phyloP scores from a whole-genome alignment of 2,888 invertebrate genomes.

The Plagodis dolabraria region DNA sequence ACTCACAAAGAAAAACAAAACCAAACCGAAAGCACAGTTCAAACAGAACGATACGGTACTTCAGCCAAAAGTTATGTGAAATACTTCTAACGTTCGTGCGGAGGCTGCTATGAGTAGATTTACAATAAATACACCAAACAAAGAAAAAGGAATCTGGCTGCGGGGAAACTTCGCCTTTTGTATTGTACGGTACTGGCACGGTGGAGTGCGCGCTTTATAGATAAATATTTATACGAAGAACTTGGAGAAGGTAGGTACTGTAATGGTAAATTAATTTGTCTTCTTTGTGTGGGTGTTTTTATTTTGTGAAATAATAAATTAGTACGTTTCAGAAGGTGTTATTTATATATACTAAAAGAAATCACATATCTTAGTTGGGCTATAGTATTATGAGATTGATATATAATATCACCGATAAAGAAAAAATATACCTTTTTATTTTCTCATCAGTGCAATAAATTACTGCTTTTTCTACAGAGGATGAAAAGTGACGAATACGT shows the following conservation, averaged over 20 bases:
- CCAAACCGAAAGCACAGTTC: conserved; percentile 33
- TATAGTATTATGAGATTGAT: too few species aligned
- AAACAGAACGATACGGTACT: conserved; percentile 38
- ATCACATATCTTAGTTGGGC: too few species aligned
- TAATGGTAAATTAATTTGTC: conserved; percentile 37
- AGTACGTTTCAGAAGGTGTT: neutral
- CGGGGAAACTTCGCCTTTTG: conserved; percentile 81
- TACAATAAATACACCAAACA: conserved; percentile 85
- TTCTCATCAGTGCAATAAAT: too few species aligned
- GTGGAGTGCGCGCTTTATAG: conserved; percentile 47
- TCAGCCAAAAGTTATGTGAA: conserved; percentile 79
- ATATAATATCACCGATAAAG: too few species aligned
- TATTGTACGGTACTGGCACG: conserved; percentile 50
- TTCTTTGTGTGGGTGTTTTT: neutral
- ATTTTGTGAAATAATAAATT: neutral
- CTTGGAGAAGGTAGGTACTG: conserved; percentile 32
- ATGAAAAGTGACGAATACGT: too few species aligned
- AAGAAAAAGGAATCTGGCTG: conserved; percentile 83
- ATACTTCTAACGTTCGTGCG: conserved; percentile 76
- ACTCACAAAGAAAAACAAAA: conserved; percentile 37
- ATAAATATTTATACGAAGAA: conserved; percentile 48
- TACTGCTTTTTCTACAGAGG: too few species aligned
- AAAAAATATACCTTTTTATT: too few species aligned
- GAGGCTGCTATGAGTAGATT: conserved; percentile 81
- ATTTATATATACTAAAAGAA: too few species aligned